Conservation (phyloP, 2,113 vertebrate genomes). For the Xiphophorus couchianus region DNA sequence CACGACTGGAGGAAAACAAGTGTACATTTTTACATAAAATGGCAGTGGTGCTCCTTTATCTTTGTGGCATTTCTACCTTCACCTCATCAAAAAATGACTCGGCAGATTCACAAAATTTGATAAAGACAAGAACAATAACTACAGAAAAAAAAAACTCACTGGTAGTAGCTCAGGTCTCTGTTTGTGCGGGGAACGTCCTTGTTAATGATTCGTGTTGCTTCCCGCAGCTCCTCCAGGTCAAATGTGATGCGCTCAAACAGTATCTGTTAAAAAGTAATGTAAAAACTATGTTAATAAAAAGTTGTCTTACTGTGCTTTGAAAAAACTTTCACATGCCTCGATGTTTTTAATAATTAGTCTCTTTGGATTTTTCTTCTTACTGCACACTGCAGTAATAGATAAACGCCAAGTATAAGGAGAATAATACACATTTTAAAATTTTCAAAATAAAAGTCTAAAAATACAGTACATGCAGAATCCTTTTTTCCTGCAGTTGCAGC, state of each 20-base stretch:
- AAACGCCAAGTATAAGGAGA: too few species aligned
- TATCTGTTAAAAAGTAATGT: conserved; percentile 54
- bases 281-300: background rate
- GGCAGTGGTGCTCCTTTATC: background rate
- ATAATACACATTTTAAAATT: too few species aligned
- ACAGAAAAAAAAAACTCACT: conserved; percentile 65
- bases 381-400: too few species aligned
- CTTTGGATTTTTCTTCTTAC: too few species aligned
- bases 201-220: conserved; percentile 82
- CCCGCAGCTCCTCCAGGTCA: conserved; percentile 76
- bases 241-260: conserved; percentile 76
- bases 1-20: background rate
- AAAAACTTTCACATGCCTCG: too few species aligned
- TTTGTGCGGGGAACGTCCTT: conserved; percentile 83
- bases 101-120: background rate
- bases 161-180: conserved; percentile 79
- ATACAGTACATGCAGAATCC: too few species aligned
- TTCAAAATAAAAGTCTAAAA: too few species aligned
- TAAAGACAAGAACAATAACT: background rate
- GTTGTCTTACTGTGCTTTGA: background rate
- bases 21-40: background rate
- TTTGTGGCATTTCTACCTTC: background rate
- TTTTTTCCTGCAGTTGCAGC: too few species aligned
- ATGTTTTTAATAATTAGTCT: too few species aligned
- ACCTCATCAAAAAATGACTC: background rate